phyloP scores from a whole-genome alignment of 1,140 invertebrate species.

The Pristionchus pacificus region DNA sequence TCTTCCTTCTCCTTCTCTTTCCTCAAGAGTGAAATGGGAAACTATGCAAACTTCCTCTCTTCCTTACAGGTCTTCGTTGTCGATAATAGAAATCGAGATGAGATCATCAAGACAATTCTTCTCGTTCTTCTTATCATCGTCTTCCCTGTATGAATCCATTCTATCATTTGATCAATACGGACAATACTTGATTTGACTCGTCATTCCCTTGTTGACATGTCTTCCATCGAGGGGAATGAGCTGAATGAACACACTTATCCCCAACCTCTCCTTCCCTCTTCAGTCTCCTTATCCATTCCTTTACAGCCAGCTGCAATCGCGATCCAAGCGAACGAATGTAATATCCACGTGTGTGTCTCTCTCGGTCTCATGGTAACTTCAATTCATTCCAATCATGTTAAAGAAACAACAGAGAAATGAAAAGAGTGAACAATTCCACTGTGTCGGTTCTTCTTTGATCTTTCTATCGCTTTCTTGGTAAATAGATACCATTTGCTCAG shows the following conservation, averaged over 20 bases:
- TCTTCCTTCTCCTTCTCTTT: too few species aligned
- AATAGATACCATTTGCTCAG: too few species aligned
- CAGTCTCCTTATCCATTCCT: not conserved
- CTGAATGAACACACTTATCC: not conserved
- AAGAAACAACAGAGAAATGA: too few species aligned
- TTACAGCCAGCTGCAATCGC: slow-evolving; percentile 38
- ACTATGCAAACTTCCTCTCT: too few species aligned
- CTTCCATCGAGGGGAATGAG: not conserved
- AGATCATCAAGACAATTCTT: slow-evolving; percentile 25
- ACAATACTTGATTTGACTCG: slow-evolving; percentile 1
- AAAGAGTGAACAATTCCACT: too few species aligned
- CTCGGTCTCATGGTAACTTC: slow-evolving; percentile 29
- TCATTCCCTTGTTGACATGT: not conserved
- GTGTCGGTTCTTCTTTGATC: too few species aligned
- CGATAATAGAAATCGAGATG: slow-evolving; percentile 25
- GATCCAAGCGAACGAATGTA: slow-evolving; percentile 39
- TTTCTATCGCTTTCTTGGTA: too few species aligned
- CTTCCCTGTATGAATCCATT: slow-evolving; percentile 24
- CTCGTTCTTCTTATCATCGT: slow-evolving; percentile 31
- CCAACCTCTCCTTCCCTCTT: not conserved
- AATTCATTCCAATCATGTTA: too few species aligned
- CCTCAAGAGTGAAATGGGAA: too few species aligned
- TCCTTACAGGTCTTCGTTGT: slow-evolving; percentile 30
- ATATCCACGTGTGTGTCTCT: slow-evolving; percentile 33
- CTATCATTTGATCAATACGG: not conserved